Percentiles rank a stretch among this genome's conserved stretches.
Conservation (phyloP, 2,888 invertebrate species). For the Hirtodrosophila histrioides region DNA sequence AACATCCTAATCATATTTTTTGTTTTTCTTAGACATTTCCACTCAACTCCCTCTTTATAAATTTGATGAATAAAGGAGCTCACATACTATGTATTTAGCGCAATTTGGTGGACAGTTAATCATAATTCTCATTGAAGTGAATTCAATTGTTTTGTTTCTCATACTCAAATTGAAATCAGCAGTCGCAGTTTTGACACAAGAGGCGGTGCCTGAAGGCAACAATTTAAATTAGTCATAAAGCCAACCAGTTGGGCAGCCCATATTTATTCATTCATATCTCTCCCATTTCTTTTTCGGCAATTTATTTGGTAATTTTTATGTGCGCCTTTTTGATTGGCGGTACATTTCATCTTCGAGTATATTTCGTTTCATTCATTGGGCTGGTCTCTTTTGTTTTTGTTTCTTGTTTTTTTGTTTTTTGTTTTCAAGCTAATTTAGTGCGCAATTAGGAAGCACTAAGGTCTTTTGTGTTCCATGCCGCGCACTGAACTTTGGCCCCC, state of each 20-base stretch:
- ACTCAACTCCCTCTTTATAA: no score
- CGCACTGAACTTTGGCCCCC: slow-evolving; percentile 63
- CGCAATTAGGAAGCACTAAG: slow-evolving; percentile 74
- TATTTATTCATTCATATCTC: slow-evolving; percentile 55
- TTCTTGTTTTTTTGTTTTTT: slow-evolving; percentile 26
- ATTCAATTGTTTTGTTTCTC: slow-evolving; percentile 70
- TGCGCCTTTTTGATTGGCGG: slow-evolving; percentile 78
- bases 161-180: slow-evolving; percentile 65
- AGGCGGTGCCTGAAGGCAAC: slow-evolving; percentile 59
- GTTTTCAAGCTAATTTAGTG: slow-evolving; percentile 65
- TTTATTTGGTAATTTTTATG: slow-evolving; percentile 69
- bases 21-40: no score
- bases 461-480: slow-evolving; percentile 68
- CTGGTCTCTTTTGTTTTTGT: slow-evolving; percentile 11
- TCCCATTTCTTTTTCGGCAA: slow-evolving; percentile 68
- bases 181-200: slow-evolving; percentile 74
- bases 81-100: slow-evolving; percentile 11
- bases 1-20: no score
- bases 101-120: slow-evolving; percentile 39
- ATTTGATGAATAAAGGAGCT: no score
- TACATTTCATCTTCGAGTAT: slow-evolving; percentile 57
- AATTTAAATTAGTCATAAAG: slow-evolving; percentile 39
- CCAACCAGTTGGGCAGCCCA: slow-evolving; percentile 43
- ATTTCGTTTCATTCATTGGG: slow-evolving; percentile 36
- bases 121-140: slow-evolving; percentile 52